Evolutionary conservation across 2,888 invertebrate species (phyloP), one percentile per base, ranked within the genome.

Genomic region (Brenthis hecate): DNA sequence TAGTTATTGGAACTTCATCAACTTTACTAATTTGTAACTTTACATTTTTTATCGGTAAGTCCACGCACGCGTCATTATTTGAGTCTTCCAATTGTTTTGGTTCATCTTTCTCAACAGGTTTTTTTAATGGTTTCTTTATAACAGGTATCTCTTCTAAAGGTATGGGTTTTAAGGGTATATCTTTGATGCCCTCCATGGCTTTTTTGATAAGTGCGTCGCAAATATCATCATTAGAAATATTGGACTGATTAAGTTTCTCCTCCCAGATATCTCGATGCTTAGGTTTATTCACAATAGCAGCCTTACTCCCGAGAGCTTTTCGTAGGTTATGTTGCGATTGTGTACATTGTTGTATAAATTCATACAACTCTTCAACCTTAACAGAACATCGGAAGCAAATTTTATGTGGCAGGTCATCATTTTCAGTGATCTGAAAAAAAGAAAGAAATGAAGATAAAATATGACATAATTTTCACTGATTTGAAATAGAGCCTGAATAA

Each of bases 381-480:
- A 93, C 93, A 66, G 93, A 93, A 73, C 93, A 93, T 16, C 93
- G 82, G 73, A 91, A 93, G 76, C 93, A 93, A 68, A 93, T 91
- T 83, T 91, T 93, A 74, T 93, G 91, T n/a, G 93, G 92, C 2
- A 93, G 80, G 53, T 90, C 89, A 81, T 93, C 93, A 81, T 89
- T 87, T 80, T 93, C 93, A 32, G 84, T 80, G 72, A 93, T 80
- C 93, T 93, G 84, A 89, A 36, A 63, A 13, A 43, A 43, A 43
- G 11, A 43, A 43, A 43, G 2, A 43, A 8, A 43, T 43, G 36
- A 11, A 2, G 8, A 43, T 43, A 43, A 43, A 43, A 43, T 8
- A 36, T 36, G 6, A 4, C 28, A 28, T 28, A 4, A 28, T 4
- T 28, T 28, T 28, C 28, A 8, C 1, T 36, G 6, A 36, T 36